Conservation (phyloP, 2,797 vertebrate genomes). For the Leuciscus waleckii region DNA sequence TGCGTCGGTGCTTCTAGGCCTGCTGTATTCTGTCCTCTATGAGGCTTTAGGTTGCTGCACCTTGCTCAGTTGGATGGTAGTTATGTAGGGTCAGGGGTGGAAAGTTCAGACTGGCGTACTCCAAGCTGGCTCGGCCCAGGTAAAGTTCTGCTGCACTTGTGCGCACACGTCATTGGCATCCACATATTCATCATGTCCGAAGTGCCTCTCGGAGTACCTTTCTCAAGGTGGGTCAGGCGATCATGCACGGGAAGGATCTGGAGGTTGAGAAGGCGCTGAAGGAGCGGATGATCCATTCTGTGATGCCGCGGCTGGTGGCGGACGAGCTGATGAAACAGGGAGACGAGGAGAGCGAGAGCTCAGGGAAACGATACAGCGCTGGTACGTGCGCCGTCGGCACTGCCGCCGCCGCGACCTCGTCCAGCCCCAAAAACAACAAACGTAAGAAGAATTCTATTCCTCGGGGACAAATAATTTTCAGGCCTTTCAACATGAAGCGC, state of each 20-base stretch:
- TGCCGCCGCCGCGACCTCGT: constrained; percentile 79
- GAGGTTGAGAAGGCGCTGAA: constrained; percentile 98
- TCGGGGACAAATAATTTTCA: constrained; percentile 92
- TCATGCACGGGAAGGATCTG: constrained; percentile 98
- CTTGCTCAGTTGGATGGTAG: constrained; percentile 62
- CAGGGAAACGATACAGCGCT: constrained; percentile 84
- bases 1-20: constrained; percentile 88
- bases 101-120: constrained; percentile 1
- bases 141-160: constrained; percentile 90
- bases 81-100: background rate
- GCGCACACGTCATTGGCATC: constrained; percentile 91
- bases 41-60: constrained; percentile 88
- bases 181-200: constrained; percentile 98
- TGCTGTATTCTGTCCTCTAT: constrained; percentile 91
- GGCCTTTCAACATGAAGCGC: constrained; percentile 98
- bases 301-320: constrained; percentile 94
- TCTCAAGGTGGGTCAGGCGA: constrained; percentile 97
- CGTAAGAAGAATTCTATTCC: constrained; percentile 97
- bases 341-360: constrained; percentile 92
- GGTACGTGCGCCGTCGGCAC: constrained; percentile 68
- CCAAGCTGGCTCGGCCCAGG: constrained; percentile 84
- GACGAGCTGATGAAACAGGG: constrained; percentile 97
- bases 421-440: constrained; percentile 86
- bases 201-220: constrained; percentile 96
- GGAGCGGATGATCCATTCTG: constrained; percentile 99